A percentile compares a stretch with the other conserved stretches of the same genome.
Evolutionary conservation across 2,113 vertebrate genomes (phyloP).

Genomic region (Lagopus leucura): DNA sequence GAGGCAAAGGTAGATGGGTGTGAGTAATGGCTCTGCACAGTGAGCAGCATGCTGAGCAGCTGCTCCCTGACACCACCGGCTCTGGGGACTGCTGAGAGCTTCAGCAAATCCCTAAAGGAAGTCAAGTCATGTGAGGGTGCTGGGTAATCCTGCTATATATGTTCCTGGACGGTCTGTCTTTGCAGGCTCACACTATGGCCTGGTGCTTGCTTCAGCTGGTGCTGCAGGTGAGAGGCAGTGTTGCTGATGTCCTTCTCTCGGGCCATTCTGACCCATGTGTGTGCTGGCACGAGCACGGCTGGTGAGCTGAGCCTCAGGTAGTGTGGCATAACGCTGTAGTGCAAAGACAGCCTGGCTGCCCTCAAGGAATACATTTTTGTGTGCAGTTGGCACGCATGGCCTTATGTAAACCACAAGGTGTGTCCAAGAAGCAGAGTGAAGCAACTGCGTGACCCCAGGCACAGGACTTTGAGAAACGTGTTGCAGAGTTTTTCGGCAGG

Average conservation of each 20-base stretch:
- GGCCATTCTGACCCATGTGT: background rate
- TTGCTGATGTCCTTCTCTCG: background rate
- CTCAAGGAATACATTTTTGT: background rate
- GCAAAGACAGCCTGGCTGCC: background rate
- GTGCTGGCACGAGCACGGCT: background rate
- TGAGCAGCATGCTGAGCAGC: background rate
- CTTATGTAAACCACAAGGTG: background rate
- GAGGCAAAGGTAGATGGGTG: background rate
- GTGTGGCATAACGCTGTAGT: background rate
- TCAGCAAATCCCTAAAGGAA: background rate
- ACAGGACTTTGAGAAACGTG: background rate
- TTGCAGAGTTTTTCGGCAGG: background rate
- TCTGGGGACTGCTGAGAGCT: background rate
- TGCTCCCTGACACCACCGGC: background rate
- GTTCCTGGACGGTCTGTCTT: background rate
- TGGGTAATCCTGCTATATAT: background rate
- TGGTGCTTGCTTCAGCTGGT: background rate
- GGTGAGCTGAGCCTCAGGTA: background rate
- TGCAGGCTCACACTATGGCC: background rate
- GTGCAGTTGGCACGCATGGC: background rate
- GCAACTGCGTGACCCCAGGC: background rate
- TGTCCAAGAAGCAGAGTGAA: constrained; percentile 6
- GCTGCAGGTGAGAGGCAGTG: background rate
- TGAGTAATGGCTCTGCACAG: background rate
- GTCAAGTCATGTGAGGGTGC: background rate